A percentile compares a stretch with the other conserved stretches of the same genome.
Evolutionary conservation across 2,888 invertebrate genomes (phyloP).

Genomic region (Seira sanloemensis): DNA sequence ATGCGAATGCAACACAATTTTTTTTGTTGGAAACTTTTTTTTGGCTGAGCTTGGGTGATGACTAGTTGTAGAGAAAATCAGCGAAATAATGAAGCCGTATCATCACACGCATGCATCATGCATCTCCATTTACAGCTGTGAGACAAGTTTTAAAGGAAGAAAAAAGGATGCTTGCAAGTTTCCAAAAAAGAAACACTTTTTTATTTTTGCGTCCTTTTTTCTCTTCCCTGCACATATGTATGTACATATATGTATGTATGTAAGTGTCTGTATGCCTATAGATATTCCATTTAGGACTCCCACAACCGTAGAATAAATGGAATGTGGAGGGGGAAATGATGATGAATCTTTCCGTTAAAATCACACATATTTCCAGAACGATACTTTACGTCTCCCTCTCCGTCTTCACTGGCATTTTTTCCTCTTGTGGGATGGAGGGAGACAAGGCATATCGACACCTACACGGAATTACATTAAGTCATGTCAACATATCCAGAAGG

Average conservation of each 20-base stretch:
- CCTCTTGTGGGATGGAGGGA: neutral
- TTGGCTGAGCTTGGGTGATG: neutral
- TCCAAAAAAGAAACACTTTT: neutral
- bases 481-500: slow-evolving; percentile 43
- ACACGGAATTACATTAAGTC: slow-evolving; percentile 37
- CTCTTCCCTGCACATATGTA: neutral
- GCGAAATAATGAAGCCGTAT: neutral
- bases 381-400: neutral
- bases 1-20: neutral
- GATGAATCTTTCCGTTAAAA: slow-evolving; percentile 1
- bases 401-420: neutral
- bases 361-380: neutral
- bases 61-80: neutral
- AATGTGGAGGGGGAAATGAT: neutral
- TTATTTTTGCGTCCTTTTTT: neutral
- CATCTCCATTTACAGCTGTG: neutral
- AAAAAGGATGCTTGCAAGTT: neutral
- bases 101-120: neutral
- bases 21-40: neutral
- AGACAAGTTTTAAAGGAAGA: neutral
- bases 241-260: too few species aligned
- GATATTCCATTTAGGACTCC: neutral
- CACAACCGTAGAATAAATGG: neutral
- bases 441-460: slow-evolving; percentile 46
- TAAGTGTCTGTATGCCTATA: too few species aligned